Conservation (phyloP, 2,797 vertebrate species). For the Enteromius anoplus region DNA sequence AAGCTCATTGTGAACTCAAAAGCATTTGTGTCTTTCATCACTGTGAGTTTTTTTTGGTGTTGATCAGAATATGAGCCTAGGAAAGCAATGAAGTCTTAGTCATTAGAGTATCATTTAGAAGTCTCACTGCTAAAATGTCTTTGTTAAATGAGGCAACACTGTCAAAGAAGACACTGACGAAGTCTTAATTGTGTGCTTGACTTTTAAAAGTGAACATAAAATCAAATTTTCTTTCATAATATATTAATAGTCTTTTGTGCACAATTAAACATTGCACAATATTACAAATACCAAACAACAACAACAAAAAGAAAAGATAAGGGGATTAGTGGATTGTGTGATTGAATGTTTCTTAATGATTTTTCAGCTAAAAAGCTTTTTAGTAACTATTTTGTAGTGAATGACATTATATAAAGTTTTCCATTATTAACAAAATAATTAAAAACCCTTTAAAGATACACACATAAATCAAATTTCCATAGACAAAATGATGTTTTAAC, state of each 20-base stretch:
- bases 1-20: constrained; percentile 48
- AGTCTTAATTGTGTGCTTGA: background rate
- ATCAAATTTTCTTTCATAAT: background rate
- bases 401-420: background rate
- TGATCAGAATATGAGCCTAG: constrained; percentile 12
- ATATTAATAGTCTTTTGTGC: background rate
- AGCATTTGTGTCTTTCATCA: constrained; percentile 12
- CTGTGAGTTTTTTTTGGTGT: background rate
- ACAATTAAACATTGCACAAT: background rate
- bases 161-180: background rate
- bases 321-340: background rate
- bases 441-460: background rate
- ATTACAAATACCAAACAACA: background rate
- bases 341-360: background rate
- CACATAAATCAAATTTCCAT: background rate
- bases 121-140: constrained; percentile 27
- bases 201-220: constrained; percentile 22
- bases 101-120: constrained; percentile 36
- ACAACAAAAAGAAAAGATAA: background rate
- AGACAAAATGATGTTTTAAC: background rate
- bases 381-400: background rate
- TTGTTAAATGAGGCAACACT: constrained; percentile 22
- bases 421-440: background rate
- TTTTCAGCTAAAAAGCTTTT: background rate
- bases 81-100: background rate